Conservation (phyloP, 2,797 vertebrate genomes). For the Coranthus polyacanthus region DNA sequence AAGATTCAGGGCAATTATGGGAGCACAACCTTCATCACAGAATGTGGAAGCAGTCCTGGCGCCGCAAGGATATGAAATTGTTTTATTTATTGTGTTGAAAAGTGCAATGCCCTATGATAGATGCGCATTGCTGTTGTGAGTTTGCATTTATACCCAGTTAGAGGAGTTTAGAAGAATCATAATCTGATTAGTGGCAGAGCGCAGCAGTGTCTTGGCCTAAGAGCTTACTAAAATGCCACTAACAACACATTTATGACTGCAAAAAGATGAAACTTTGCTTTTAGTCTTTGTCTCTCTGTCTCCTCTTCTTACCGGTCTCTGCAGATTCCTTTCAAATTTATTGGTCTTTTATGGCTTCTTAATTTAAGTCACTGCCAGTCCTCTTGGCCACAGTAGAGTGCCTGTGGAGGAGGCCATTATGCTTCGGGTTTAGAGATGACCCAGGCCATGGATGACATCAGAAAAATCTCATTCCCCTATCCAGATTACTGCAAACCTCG, state of each 20-base stretch:
- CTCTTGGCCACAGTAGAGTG: conserved; percentile 47
- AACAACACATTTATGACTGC: conserved; percentile 34
- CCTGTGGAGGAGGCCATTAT: conserved; percentile 62
- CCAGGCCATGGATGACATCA: conserved; percentile 69
- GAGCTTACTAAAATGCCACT: conserved; percentile 9
- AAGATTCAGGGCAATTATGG: conserved; percentile 43
- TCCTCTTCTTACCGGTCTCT: conserved; percentile 42
- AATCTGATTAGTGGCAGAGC: conserved; percentile 34
- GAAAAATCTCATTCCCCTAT: conserved; percentile 23
- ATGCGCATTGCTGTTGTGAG: conserved; percentile 14
- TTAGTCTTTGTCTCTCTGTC: conserved; percentile 31
- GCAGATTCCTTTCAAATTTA: conserved; percentile 53
- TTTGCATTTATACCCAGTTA: background rate
- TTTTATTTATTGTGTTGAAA: conserved; percentile 45
- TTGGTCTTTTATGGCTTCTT: conserved; percentile 59
- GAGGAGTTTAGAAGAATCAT: conserved; percentile 14
- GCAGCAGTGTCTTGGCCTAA: background rate
- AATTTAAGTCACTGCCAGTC: conserved; percentile 63
- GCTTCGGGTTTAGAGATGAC: conserved; percentile 52
- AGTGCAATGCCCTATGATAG: conserved; percentile 5
- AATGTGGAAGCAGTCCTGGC: conserved; percentile 43
- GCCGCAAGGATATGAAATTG: conserved; percentile 40
- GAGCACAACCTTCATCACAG: conserved; percentile 50
- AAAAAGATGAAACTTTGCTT: conserved; percentile 29
- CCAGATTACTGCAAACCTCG: conserved; percentile 33